Evolutionary conservation across 1,140 invertebrate genomes (phyloP), one percentile per base, ranked within the genome.

Genomic region (Bombus superbus): DNA sequence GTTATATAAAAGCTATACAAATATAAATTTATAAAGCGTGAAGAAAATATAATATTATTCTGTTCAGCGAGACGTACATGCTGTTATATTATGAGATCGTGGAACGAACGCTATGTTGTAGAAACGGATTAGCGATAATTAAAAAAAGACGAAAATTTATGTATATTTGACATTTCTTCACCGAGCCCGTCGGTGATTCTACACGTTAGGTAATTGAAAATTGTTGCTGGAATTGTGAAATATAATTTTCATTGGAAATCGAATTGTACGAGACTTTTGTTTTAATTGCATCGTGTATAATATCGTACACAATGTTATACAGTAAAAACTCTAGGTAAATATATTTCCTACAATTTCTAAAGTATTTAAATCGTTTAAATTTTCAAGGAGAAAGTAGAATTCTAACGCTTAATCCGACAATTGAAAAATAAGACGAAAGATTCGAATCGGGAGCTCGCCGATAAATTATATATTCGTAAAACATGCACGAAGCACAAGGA

Each of bases 161-260:
- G 6, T 47, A 47, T 18, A 47, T 18, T 47, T 47, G 47, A 47
- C 15, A 6, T 6, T 18, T 47, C 15, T 18, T 47, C 15, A 47
- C 47, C 0, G 47, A 18, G 5, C 0, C 15, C 5, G 0, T 47
- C 47, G 32, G 32, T 1, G 5, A 5, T 25, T 40, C 25, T 28
- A 38, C 4, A 38, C 3, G 3, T 15, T 18, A 15, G 9, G 22
- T 68, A 11, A 68, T 68, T 69, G 3, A 1, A 35, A 68, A 38
- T 68, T 68, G 35, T 10, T 6, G 18, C 3, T 3, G 18, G 22
- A 69, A 38, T 38, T 69, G 10, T 13, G 18, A 68, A 47, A 68
- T 22, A 4, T 8, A 35, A 25, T 25, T 69, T 11, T 25, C 3
- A 69, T 38, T 68, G n/a, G 9, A 25, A 25, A 38, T 25, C 10